Percentiles rank a stretch among this genome's conserved stretches.
Evolutionary conservation across 2,797 vertebrate species (phyloP).

Genomic region (Phataginus tricuspis): DNA sequence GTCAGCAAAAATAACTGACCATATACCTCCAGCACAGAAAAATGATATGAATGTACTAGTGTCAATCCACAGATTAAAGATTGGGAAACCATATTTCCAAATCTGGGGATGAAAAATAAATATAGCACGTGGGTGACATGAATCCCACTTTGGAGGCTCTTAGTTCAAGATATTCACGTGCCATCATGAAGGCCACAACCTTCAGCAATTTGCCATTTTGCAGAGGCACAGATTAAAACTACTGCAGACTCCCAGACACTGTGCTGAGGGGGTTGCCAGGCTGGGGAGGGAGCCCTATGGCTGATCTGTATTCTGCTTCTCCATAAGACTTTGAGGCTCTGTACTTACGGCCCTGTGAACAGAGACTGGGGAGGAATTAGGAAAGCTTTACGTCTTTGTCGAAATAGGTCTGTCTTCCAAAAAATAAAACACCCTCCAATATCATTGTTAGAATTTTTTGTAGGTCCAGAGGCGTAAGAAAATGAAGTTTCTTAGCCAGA

Average conservation of each 20-base stretch:
- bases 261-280: neutral
- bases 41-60: neutral
- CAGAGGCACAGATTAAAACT: neutral
- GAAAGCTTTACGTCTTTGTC: neutral
- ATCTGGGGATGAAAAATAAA: neutral
- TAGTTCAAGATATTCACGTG: neutral
- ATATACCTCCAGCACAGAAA: neutral
- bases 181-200: neutral
- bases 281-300: neutral
- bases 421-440: neutral
- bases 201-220: neutral
- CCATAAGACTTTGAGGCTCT: neutral
- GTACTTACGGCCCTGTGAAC: neutral
- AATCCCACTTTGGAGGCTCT: neutral
- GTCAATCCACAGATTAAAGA: neutral
- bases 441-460: neutral
- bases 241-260: neutral
- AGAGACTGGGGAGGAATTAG: neutral
- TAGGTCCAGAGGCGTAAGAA: neutral
- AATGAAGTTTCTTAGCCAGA: constrained; percentile 2
- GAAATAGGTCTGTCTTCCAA: neutral
- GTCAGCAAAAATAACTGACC: neutral
- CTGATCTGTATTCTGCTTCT: neutral
- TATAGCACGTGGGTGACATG: neutral
- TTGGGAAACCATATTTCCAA: constrained; percentile 4